Conservation (phyloP, 2,113 vertebrate genomes). For the Pedetes capensis region DNA sequence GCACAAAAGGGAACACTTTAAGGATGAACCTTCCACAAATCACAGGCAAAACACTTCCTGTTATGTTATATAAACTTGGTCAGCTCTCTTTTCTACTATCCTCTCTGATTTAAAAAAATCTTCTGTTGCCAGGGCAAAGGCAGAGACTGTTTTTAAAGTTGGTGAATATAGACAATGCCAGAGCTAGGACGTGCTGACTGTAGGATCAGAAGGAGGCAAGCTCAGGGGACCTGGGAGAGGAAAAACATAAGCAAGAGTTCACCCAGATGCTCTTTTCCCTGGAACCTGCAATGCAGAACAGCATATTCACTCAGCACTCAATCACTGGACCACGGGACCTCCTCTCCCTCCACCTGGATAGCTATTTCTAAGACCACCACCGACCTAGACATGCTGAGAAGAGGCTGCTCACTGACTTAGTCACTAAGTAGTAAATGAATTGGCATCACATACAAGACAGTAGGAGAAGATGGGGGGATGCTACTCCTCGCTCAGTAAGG, state of each 20-base stretch:
- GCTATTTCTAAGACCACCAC: neutral
- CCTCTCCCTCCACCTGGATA: neutral
- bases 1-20: neutral
- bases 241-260: neutral
- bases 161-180: neutral
- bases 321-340: neutral
- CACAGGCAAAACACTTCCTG: neutral
- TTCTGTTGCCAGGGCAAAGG: conserved; percentile 51
- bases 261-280: neutral
- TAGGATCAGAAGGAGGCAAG: neutral
- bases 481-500: neutral
- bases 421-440: neutral
- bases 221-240: neutral
- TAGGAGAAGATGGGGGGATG: neutral
- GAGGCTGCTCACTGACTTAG: neutral
- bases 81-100: neutral
- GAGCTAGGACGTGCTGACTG: conserved; percentile 34
- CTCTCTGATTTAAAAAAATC: neutral
- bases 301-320: neutral
- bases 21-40: neutral
- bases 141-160: neutral
- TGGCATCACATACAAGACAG: neutral
- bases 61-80: conserved; percentile 32
- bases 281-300: conserved; percentile 30
- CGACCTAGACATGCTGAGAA: neutral